A percentile compares a stretch with the other conserved stretches of the same genome.
Conservation (phyloP, 2,797 vertebrate species). For the Orestias chungarensis region DNA sequence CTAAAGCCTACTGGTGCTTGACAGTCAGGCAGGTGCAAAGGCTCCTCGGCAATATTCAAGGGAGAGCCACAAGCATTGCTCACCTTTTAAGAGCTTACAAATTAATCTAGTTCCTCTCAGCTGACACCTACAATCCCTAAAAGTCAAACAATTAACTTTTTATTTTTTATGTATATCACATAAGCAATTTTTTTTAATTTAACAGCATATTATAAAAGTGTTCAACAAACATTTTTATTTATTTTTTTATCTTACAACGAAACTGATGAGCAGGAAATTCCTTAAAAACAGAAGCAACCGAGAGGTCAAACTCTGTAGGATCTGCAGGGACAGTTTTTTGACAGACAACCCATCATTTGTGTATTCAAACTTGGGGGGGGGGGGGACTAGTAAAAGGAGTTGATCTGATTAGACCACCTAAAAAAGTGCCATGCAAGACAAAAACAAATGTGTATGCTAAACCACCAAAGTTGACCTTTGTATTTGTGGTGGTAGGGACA, state of each 20-base stretch:
- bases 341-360: neutral
- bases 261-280: neutral
- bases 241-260: neutral
- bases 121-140: constrained; percentile 51
- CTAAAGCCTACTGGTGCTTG: constrained; percentile 79
- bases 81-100: constrained; percentile 74
- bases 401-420: neutral
- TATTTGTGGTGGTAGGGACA: neutral
- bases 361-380: neutral
- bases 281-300: neutral
- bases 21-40: constrained; percentile 75
- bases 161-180: too few species aligned
- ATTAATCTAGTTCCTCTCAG: constrained; percentile 68
- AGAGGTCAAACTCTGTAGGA: neutral
- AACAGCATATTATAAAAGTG: neutral
- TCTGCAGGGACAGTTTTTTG: neutral
- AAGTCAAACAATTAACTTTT: constrained; percentile 56
- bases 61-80: constrained; percentile 56
- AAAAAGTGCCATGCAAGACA: neutral
- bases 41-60: constrained; percentile 67
- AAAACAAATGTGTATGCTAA: neutral
- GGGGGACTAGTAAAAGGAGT: neutral
- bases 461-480: neutral
- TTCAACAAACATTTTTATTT: too few species aligned
- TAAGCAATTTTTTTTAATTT: constrained; percentile 3